Evolutionary conservation across 2,888 invertebrate species (phyloP).

Genomic region (Cosmia pyralina): DNA sequence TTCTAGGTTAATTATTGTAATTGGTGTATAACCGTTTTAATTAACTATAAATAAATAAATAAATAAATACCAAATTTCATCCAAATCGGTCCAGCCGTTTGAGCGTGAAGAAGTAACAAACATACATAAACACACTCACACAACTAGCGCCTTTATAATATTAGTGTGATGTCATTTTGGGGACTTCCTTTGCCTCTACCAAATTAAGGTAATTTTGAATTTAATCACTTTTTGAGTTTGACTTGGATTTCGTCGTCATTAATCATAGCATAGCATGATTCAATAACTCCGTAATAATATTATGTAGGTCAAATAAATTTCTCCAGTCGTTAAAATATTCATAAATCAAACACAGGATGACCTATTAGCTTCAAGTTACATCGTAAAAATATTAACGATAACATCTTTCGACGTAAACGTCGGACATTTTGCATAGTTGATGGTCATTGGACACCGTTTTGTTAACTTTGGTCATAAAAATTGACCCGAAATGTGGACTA

Average conservation of each 20-base stretch:
- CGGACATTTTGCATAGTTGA: slow-evolving; percentile 62
- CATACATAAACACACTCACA: too few species aligned
- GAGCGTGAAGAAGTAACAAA: too few species aligned
- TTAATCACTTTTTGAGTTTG: slow-evolving; percentile 4
- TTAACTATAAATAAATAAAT: too few species aligned
- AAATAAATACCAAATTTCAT: too few species aligned
- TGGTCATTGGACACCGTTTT: slow-evolving; percentile 62
- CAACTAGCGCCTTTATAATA: too few species aligned
- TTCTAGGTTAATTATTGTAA: too few species aligned
- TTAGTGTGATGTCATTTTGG: too few species aligned
- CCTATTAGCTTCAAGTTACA: slow-evolving; percentile 59
- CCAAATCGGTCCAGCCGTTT: too few species aligned
- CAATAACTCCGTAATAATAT: slow-evolving; percentile 6
- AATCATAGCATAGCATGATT: not conserved
- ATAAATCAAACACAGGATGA: slow-evolving; percentile 58
- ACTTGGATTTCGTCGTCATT: not conserved
- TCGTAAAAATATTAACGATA: slow-evolving; percentile 65
- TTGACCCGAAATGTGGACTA: slow-evolving; percentile 59
- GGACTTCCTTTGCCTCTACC: not conserved
- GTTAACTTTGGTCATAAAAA: slow-evolving; percentile 61
- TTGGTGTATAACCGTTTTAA: too few species aligned
- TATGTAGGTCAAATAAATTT: slow-evolving; percentile 43
- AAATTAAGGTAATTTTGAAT: not conserved
- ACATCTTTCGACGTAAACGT: slow-evolving; percentile 52
- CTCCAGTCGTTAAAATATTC: slow-evolving; percentile 49